Evolutionary conservation across 2,888 invertebrate species (phyloP).

Genomic region (Rhamphomyia laevipes): DNA sequence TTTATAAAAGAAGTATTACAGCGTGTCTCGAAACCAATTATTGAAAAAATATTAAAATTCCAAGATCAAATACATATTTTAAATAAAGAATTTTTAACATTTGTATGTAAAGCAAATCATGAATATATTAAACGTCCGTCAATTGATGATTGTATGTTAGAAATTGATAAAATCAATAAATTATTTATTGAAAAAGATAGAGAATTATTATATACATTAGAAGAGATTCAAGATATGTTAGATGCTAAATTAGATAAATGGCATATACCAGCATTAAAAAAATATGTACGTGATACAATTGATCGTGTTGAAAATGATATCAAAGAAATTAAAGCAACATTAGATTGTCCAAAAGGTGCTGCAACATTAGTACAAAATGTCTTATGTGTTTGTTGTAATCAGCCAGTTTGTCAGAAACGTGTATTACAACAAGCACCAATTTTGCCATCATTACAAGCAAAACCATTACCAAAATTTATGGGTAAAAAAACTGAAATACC

Average conservation of each 20-base stretch:
- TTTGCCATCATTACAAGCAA: constrained; percentile 18
- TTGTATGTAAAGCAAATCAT: constrained; percentile 20
- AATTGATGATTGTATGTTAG: constrained; percentile 24
- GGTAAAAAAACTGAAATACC: no score
- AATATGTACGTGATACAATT: constrained; percentile 24
- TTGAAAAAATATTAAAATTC: constrained; percentile 22
- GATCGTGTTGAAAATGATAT: constrained; percentile 19
- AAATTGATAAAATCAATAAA: constrained; percentile 21
- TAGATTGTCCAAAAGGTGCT: constrained; percentile 26
- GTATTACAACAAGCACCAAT: constrained; percentile 6
- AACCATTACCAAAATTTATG: background rate
- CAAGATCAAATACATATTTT: constrained; percentile 19
- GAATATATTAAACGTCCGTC: constrained; percentile 25
- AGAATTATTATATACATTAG: constrained; percentile 27
- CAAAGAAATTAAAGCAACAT: constrained; percentile 16
- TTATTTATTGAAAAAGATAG: constrained; percentile 19
- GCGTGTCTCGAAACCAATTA: constrained; percentile 24
- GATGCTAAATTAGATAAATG: constrained; percentile 33
- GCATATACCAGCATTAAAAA: constrained; percentile 31
- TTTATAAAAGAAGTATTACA: constrained; percentile 30
- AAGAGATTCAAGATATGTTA: constrained; percentile 34
- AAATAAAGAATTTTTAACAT: constrained; percentile 19
- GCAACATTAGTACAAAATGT: constrained; percentile 24
- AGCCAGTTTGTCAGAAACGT: constrained; percentile 19
- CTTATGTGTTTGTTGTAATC: constrained; percentile 28